A percentile compares a stretch with the other conserved stretches of the same genome.
Evolutionary conservation across 1,140 invertebrate species (phyloP).

Genomic region (Oreohelix idahoensis): DNA sequence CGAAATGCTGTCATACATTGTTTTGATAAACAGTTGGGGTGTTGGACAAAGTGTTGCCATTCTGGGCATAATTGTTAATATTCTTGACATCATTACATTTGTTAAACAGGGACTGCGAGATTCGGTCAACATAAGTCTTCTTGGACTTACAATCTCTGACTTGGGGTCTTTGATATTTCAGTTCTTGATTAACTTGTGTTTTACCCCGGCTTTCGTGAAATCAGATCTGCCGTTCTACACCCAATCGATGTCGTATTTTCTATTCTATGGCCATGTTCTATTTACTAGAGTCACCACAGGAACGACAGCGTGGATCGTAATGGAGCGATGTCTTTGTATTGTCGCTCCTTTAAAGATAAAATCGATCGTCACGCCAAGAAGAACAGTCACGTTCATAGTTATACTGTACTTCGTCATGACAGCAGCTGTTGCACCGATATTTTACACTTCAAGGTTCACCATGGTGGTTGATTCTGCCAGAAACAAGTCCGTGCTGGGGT

Average conservation of each 20-base stretch:
- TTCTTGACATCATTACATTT: background rate
- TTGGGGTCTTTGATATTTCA: background rate
- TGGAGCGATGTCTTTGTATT: background rate
- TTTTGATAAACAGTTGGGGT: background rate
- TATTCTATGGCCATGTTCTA: background rate
- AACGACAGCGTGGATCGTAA: background rate
- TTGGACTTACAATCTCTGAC: background rate
- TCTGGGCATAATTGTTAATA: background rate
- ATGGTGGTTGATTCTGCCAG: no score
- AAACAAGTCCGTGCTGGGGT: no score
- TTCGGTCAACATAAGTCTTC: background rate
- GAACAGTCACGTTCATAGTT: no score
- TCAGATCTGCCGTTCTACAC: background rate
- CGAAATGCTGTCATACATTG: background rate
- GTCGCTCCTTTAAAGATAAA: background rate
- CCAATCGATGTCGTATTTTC: background rate
- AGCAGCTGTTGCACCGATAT: no score
- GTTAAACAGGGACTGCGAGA: background rate
- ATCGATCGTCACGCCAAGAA: background rate
- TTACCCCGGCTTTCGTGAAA: background rate
- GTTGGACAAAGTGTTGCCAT: background rate
- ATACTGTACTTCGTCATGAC: no score
- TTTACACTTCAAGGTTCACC: no score
- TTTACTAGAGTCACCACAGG: background rate
- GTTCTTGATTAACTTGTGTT: background rate